Conservation (phyloP, 2,113 vertebrate genomes). For the Rhea pennata region DNA sequence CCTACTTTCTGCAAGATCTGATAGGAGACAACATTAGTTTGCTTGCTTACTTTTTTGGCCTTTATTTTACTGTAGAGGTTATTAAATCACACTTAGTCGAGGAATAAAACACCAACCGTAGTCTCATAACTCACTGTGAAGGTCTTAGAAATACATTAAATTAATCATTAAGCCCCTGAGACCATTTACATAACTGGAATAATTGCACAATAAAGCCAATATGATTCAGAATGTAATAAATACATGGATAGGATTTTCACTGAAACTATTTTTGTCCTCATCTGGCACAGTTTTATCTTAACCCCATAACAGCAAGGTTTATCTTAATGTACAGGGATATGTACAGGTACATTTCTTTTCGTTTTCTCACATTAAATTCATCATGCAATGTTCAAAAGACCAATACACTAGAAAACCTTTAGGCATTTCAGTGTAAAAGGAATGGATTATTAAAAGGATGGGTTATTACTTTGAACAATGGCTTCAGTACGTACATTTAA, state of each 20-base stretch:
- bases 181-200: background rate
- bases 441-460: constrained; percentile 59
- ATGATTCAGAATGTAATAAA: background rate
- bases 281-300: background rate
- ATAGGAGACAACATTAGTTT: background rate
- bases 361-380: constrained; percentile 31
- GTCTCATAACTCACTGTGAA: background rate
- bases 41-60: background rate
- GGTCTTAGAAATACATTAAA: background rate
- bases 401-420: constrained; percentile 54
- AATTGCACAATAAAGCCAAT: constrained; percentile 3
- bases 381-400: constrained; percentile 38
- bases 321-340: constrained; percentile 28
- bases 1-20: background rate
- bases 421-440: constrained; percentile 36
- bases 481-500: background rate
- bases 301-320: constrained; percentile 46
- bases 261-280: background rate
- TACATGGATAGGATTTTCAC: background rate
- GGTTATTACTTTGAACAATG: constrained; percentile 51
- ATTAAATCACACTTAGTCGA: background rate
- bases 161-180: background rate
- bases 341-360: constrained; percentile 10
- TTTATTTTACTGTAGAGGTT: background rate
- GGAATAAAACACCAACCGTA: background rate